Percentiles rank a stretch among this genome's conserved stretches.
Evolutionary conservation across 2,888 invertebrate species (phyloP).

Genomic region (Salpingus planirostris): DNA sequence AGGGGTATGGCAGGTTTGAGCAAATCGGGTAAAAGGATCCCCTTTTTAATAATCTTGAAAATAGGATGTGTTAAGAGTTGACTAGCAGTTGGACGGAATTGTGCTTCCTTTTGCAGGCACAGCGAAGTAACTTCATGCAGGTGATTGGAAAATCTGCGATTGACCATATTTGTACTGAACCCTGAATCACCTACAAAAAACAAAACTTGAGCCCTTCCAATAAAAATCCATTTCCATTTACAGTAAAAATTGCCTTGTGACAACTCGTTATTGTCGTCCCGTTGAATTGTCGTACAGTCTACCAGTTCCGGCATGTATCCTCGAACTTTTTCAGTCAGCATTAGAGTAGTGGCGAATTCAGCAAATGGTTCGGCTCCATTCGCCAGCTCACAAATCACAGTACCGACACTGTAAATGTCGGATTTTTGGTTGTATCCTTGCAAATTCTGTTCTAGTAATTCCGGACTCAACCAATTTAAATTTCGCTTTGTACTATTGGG

Average conservation of each 20-base stretch:
- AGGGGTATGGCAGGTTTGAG: slow-evolving; percentile 61
- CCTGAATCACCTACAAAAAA: slow-evolving; percentile 28
- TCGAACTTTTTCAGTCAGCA: slow-evolving; percentile 83
- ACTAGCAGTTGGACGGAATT: slow-evolving; percentile 58
- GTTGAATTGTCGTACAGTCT: slow-evolving; percentile 63
- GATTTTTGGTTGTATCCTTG: slow-evolving; percentile 80
- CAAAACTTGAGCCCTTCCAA: neutral
- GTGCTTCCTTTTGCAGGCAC: slow-evolving; percentile 60
- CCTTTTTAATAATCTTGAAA: slow-evolving; percentile 62
- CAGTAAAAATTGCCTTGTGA: too few relatives aligned
- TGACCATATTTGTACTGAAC: slow-evolving; percentile 39
- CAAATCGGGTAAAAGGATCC: slow-evolving; percentile 53
- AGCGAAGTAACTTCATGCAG: slow-evolving; percentile 72
- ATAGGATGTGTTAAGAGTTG: slow-evolving; percentile 65
- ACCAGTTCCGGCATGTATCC: slow-evolving; percentile 68
- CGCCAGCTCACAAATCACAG: slow-evolving; percentile 77
- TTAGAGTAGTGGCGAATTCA: slow-evolving; percentile 77
- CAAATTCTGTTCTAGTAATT: slow-evolving; percentile 68
- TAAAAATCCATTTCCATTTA: neutral
- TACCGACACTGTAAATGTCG: slow-evolving; percentile 87
- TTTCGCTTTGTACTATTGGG: slow-evolving; percentile 61
- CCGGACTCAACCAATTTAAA: slow-evolving; percentile 88
- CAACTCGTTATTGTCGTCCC: slow-evolving; percentile 37
- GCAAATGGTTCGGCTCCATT: slow-evolving; percentile 85
- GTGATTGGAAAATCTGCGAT: slow-evolving; percentile 60